Evolutionary conservation across 2,797 vertebrate genomes (phyloP).

Genomic region (Spea hammondii): DNA sequence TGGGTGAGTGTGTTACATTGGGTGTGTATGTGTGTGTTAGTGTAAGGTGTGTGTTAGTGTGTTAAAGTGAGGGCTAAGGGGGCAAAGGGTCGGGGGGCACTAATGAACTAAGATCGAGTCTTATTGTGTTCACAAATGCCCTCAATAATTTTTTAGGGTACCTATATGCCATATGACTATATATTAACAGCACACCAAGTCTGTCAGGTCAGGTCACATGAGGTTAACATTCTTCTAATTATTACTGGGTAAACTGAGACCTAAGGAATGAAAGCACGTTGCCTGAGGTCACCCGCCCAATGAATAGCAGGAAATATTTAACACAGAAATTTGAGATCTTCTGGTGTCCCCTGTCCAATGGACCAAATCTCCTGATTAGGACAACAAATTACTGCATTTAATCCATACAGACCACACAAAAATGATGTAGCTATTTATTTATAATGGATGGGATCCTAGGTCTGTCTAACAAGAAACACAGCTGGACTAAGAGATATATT

Average conservation of each 20-base stretch:
- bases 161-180: no score
- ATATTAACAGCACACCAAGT: neutral
- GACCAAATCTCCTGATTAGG: slow-evolving; percentile 39
- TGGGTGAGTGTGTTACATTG: no score
- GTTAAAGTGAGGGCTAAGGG: no score
- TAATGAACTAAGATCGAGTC: no score
- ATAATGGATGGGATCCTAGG: neutral
- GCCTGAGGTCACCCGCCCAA: slow-evolving; percentile 28
- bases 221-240: slow-evolving; percentile 43
- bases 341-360: slow-evolving; percentile 17
- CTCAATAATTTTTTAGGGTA: no score
- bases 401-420: slow-evolving; percentile 9
- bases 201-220: slow-evolving; percentile 18
- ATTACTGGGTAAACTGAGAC: slow-evolving; percentile 37
- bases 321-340: slow-evolving; percentile 26
- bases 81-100: no score
- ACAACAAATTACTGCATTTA: slow-evolving; percentile 26
- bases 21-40: no score
- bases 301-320: slow-evolving; percentile 43
- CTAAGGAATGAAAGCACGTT: slow-evolving; percentile 16
- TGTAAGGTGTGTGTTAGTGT: no score
- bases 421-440: neutral
- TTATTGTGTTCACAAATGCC: no score
- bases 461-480: neutral
- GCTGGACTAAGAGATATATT: no score